phyloP scores from a whole-genome alignment of 2,797 vertebrate species.

The Pseudochirops corinnae region DNA sequence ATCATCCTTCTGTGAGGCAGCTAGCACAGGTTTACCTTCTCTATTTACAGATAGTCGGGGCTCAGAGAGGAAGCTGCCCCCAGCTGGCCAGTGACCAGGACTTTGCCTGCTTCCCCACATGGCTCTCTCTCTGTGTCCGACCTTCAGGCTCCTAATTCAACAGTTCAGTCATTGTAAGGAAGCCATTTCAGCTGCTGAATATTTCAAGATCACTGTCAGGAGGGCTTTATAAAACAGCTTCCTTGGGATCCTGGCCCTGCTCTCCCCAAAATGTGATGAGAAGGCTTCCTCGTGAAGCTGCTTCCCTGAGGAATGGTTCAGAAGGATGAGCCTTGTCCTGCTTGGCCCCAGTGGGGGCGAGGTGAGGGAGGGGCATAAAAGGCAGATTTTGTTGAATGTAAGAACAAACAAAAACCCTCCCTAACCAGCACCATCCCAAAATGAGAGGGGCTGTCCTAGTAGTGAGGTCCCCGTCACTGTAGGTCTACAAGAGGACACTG shows the following conservation, averaged over 20 bases:
- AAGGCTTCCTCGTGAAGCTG: not conserved
- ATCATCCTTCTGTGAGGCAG: not conserved
- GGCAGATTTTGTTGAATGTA: not conserved
- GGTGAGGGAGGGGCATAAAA: no score
- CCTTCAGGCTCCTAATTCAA: not conserved
- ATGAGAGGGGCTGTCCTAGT: not conserved
- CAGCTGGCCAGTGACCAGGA: not conserved
- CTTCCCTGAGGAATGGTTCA: not conserved
- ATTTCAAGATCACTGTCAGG: not conserved
- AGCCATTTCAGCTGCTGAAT: not conserved
- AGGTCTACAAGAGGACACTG: not conserved
- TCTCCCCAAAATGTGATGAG: not conserved
- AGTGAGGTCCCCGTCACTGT: not conserved
- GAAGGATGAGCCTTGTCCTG: not conserved
- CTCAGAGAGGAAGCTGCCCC: fast-evolving
- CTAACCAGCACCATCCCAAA: not conserved
- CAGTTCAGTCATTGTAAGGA: not conserved
- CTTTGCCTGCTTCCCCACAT: not conserved
- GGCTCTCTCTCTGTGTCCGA: no score
- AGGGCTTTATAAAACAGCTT: not conserved
- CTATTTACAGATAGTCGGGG: not conserved
- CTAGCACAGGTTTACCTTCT: not conserved
- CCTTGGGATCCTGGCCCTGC: not conserved
- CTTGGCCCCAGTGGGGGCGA: not conserved
- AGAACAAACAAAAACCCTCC: not conserved